Percentiles rank a stretch among this genome's conserved stretches.
Conservation (phyloP, 2,113 vertebrate genomes). For the Psittacus erithacus region DNA sequence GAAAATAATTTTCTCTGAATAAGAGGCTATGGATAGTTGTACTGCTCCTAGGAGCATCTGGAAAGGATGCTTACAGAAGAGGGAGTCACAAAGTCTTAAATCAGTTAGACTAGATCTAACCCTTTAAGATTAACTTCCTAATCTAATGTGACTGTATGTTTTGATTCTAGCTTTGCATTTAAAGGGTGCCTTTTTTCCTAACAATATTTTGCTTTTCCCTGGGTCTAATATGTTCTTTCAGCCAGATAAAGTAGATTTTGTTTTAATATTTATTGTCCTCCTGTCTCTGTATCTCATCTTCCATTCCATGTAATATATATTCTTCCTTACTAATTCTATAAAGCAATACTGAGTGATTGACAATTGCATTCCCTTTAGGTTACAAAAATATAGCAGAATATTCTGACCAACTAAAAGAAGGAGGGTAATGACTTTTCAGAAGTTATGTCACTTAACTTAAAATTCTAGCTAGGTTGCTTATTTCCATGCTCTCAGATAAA, state of each 20-base stretch:
- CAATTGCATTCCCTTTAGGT: neutral
- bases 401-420: neutral
- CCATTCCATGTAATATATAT: neutral
- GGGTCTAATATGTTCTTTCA: neutral
- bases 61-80: neutral
- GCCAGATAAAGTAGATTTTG: neutral
- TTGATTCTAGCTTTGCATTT: neutral
- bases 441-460: neutral
- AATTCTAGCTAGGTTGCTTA: neutral
- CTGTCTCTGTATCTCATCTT: neutral
- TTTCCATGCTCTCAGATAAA: neutral
- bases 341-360: neutral
- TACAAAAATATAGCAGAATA: neutral
- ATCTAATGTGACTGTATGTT: neutral
- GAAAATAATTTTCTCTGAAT: neutral
- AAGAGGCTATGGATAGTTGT: neutral
- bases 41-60: neutral
- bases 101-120: neutral
- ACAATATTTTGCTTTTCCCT: neutral
- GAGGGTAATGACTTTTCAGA: neutral
- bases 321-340: neutral
- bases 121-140: neutral
- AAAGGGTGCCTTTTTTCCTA: neutral
- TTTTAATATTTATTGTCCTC: neutral
- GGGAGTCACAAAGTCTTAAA: neutral